Percentiles rank a stretch among this genome's conserved stretches.
Conservation (phyloP, 2,113 vertebrate genomes). For the Hyla sarda region DNA sequence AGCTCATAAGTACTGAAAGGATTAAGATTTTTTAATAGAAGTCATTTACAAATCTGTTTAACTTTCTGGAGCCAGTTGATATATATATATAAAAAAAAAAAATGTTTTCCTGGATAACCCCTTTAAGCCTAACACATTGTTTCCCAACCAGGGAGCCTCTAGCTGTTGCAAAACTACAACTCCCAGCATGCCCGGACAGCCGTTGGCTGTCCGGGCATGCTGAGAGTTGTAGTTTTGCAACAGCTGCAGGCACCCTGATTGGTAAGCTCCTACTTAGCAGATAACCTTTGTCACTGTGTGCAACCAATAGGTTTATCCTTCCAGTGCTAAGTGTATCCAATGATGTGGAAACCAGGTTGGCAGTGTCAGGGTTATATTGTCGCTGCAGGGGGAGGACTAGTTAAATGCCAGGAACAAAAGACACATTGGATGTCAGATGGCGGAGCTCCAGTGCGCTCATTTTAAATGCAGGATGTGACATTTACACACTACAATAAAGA, state of each 20-base stretch:
- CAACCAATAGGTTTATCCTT: not conserved
- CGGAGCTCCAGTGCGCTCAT: slow-evolving; percentile 39
- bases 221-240: no score
- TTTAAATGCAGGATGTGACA: slow-evolving; percentile 42
- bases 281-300: not conserved
- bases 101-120: no score
- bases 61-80: no score
- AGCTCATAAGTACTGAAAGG: no score
- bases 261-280: not conserved
- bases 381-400: not conserved
- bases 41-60: no score
- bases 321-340: not conserved
- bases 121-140: no score
- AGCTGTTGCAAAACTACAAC: no score
- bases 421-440: slow-evolving; percentile 17
- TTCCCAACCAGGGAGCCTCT: no score
- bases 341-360: not conserved
- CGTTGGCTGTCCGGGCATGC: no score
- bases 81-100: no score
- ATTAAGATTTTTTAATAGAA: no score
- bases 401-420: slow-evolving; percentile 38
- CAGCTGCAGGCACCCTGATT: not conserved
- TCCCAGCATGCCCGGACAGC: no score
- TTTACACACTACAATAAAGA: slow-evolving; percentile 44
- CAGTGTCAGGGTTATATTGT: not conserved